These are phyloP conservation scores for Prosopocoilus inquinatus DNA, from an alignment of 2,888 invertebrate species.

Conservation along the genomic window DNA sequence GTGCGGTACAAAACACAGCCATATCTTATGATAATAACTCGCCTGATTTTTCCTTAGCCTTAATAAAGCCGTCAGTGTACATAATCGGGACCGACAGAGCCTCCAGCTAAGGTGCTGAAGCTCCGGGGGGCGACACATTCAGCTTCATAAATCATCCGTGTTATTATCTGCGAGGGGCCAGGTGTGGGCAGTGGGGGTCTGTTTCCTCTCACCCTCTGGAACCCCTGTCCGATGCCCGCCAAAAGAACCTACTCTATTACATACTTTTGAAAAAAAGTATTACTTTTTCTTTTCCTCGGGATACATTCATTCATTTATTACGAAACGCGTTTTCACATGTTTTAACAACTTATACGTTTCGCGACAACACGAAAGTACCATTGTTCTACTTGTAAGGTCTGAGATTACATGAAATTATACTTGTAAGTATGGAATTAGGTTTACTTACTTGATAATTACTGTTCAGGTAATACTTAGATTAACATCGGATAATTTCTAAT, in stretches of 20 bases:
- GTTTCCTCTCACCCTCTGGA: background rate
- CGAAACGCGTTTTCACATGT: too few relatives aligned
- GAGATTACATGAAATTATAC: too few relatives aligned
- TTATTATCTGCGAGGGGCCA: conserved; percentile 44
- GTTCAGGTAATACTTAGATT: too few relatives aligned
- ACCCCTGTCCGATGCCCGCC: conserved; percentile 15
- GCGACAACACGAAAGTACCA: too few relatives aligned
- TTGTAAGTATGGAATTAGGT: too few relatives aligned
- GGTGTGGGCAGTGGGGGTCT: conserved; percentile 38
- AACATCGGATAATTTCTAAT: too few relatives aligned
- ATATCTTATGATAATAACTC: conserved; percentile 34
- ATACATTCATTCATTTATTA: too few relatives aligned
- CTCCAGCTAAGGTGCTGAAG: conserved; percentile 35
- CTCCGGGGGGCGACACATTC: conserved; percentile 45
- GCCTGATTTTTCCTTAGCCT: conserved; percentile 31
- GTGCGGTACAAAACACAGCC: conserved; percentile 18
- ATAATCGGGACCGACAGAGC: conserved; percentile 40
- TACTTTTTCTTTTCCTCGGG: too few relatives aligned
- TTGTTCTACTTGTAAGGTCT: too few relatives aligned
- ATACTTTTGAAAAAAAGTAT: background rate
- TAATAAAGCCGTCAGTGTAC: conserved; percentile 41
- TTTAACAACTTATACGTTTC: too few relatives aligned
- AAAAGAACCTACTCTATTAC: conserved; percentile 6
- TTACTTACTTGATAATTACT: too few relatives aligned
- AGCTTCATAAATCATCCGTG: conserved; percentile 43